Evolutionary conservation across 1,140 invertebrate species (phyloP).

Genomic region (Cardiocondyla obscurior): DNA sequence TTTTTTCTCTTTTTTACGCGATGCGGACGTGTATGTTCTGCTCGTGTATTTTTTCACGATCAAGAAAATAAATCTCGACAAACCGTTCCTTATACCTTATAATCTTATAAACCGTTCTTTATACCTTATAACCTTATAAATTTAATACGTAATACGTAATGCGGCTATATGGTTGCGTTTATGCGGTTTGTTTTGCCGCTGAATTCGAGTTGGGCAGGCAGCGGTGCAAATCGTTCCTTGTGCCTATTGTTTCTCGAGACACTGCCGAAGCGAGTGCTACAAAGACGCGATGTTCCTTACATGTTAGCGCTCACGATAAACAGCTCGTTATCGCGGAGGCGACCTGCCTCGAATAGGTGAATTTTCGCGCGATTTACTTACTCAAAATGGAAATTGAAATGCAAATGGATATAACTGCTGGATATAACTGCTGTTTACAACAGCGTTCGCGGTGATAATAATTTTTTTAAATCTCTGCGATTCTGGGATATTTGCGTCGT

Average conservation of each 20-base stretch:
- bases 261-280: neutral
- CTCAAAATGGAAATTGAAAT: neutral
- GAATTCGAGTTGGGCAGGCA: neutral
- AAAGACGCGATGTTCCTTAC: neutral
- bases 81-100: too few relatives aligned
- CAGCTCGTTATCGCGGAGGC: neutral
- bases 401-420: neutral
- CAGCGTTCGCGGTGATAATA: neutral
- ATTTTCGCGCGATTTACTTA: neutral
- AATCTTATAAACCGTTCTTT: too few relatives aligned
- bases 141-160: neutral
- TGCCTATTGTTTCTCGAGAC: neutral
- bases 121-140: too few relatives aligned
- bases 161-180: neutral
- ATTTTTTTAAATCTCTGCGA: neutral
- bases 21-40: too few relatives aligned
- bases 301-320: neutral
- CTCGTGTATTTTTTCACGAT: too few relatives aligned
- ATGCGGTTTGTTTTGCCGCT: neutral
- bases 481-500: neutral
- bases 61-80: too few relatives aligned
- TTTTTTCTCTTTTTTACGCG: slow-evolving; percentile 1
- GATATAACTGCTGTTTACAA: neutral
- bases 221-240: neutral
- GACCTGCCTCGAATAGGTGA: neutral